Percentiles rank a stretch among this genome's conserved stretches.
Evolutionary conservation across 2,888 invertebrate genomes (phyloP).

Genomic region (Clistopyga incitator): DNA sequence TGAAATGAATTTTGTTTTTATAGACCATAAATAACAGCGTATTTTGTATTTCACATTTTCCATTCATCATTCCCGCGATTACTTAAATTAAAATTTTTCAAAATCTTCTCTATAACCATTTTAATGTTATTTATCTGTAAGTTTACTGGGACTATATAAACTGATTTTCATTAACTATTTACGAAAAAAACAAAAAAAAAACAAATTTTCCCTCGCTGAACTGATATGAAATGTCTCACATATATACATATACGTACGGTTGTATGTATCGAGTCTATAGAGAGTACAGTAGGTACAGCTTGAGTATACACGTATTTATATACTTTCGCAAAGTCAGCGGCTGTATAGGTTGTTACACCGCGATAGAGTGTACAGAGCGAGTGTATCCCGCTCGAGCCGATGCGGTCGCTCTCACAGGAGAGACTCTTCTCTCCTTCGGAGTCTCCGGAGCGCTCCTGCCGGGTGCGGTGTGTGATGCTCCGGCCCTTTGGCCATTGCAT

Average conservation of each 20-base stretch:
- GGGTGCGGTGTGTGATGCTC: constrained; percentile 5
- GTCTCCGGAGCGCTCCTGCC: constrained; percentile 2
- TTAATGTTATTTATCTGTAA: background rate
- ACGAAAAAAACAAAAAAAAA: too few species aligned
- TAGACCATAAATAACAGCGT: too few species aligned
- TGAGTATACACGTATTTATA: constrained; percentile 34
- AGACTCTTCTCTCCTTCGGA: constrained; percentile 9
- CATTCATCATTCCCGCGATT: too few species aligned
- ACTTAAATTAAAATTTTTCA: too few species aligned
- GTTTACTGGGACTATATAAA: background rate
- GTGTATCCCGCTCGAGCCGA: constrained; percentile 78
- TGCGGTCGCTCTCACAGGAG: constrained; percentile 67
- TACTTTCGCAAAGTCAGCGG: constrained; percentile 34
- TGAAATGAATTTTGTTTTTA: too few species aligned
- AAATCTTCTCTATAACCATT: too few species aligned
- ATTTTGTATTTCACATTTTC: too few species aligned
- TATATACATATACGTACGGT: background rate
- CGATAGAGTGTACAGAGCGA: constrained; percentile 68
- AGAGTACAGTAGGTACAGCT: constrained; percentile 35
- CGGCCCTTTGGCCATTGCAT: constrained; percentile 36
- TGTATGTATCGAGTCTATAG: background rate
- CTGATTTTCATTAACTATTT: too few species aligned
- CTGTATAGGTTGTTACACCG: constrained; percentile 33
- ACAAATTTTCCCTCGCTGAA: too few species aligned
- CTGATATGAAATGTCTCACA: too few species aligned